phyloP scores from a whole-genome alignment of 2,888 invertebrate species.

The Eupithecia centaureata region DNA sequence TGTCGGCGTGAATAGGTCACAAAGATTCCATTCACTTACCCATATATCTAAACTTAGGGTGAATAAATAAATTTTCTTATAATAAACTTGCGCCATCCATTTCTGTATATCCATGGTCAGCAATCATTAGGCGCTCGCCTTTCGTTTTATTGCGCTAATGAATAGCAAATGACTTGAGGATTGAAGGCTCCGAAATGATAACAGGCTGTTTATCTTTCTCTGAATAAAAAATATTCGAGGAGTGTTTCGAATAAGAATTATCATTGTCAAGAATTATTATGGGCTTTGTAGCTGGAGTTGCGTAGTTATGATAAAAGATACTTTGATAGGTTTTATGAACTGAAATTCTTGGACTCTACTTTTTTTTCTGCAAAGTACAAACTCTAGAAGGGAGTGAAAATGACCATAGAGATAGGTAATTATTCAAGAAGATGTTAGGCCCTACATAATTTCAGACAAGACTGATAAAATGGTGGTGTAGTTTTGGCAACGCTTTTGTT shows the following conservation, averaged over 20 bases:
- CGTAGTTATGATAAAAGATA: neutral
- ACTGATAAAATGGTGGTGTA: no score
- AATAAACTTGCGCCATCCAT: constrained; percentile 2
- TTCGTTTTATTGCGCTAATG: constrained; percentile 42
- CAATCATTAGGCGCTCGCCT: constrained; percentile 41
- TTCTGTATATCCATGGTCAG: constrained; percentile 11
- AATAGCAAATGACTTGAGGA: constrained; percentile 39
- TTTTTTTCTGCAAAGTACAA: no score
- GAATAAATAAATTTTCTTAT: no score
- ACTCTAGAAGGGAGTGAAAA: no score
- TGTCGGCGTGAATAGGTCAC: no score
- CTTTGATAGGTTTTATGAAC: neutral
- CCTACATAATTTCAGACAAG: no score
- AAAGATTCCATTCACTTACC: no score
- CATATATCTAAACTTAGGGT: no score
- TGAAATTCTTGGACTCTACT: no score
- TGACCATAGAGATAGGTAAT: no score
- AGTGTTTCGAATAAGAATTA: neutral
- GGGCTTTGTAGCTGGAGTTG: neutral
- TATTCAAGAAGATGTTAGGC: no score
- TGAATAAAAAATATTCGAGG: constrained; percentile 8
- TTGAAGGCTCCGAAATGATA: constrained; percentile 27
- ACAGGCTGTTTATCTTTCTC: constrained; percentile 22
- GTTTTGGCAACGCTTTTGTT: no score
- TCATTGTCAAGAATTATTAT: neutral